Evolutionary conservation across 2,888 invertebrate genomes (phyloP).

Genomic region (Vanessa cardui): DNA sequence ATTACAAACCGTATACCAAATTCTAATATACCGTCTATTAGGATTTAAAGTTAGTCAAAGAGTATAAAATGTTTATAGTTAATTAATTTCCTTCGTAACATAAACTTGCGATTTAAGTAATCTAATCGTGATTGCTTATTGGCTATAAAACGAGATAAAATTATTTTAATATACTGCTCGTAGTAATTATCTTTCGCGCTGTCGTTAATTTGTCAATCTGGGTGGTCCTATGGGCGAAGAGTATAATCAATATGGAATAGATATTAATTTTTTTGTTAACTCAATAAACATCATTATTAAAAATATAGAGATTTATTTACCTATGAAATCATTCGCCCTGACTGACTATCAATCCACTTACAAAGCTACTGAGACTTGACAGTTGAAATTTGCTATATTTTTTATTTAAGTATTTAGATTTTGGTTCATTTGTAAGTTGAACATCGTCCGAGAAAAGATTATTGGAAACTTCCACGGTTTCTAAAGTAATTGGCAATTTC

Average conservation of each 20-base stretch:
- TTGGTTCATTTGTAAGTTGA: too few relatives aligned
- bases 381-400: too few relatives aligned
- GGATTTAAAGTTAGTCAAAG: not conserved
- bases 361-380: too few relatives aligned
- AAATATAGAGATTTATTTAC: too few relatives aligned
- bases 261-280: not conserved
- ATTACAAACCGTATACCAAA: too few relatives aligned
- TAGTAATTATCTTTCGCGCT: conserved; percentile 14
- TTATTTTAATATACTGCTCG: conserved; percentile 14
- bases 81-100: not conserved
- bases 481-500: too few relatives aligned
- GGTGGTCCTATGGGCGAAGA: not conserved
- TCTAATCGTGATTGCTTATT: conserved; percentile 12
- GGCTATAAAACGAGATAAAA: conserved; percentile 10
- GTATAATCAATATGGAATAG: conserved; percentile 1
- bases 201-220: conserved; percentile 27
- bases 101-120: conserved; percentile 12
- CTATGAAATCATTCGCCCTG: too few relatives aligned
- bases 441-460: too few relatives aligned
- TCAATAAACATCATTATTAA: too few relatives aligned
- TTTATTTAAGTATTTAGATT: too few relatives aligned
- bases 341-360: too few relatives aligned
- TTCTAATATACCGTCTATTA: not conserved
- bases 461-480: too few relatives aligned
- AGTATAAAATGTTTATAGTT: conserved; percentile 2